Evolutionary conservation across 2,113 vertebrate genomes (phyloP).

Genomic region (Equus quagga): DNA sequence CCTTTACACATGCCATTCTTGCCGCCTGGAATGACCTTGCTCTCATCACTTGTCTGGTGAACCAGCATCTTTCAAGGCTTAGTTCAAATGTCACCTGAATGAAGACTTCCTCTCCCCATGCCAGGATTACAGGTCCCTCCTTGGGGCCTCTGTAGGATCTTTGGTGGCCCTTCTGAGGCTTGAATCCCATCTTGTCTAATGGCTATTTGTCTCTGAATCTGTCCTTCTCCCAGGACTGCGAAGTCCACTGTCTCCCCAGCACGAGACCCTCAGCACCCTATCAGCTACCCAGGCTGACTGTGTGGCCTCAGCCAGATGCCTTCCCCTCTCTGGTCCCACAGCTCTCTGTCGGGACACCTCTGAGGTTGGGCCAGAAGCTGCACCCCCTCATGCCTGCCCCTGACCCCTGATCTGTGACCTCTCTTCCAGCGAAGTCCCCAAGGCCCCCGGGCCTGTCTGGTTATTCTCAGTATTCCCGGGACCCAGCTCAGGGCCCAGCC

Average conservation of each 20-base stretch:
- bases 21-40: neutral
- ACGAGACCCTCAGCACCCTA: neutral
- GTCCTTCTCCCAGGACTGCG: neutral
- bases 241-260: neutral
- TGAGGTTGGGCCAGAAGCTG: neutral
- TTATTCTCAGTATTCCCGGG: neutral
- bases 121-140: neutral
- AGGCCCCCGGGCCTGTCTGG: neutral
- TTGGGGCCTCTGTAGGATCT: neutral
- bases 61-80: slow-evolving; percentile 12
- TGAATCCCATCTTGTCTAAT: neutral
- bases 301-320: neutral
- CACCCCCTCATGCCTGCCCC: neutral
- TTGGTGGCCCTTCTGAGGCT: neutral
- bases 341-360: neutral
- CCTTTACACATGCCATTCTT: slow-evolving; percentile 23
- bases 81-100: neutral
- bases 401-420: slow-evolving; percentile 69
- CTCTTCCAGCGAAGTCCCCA: slow-evolving; percentile 85
- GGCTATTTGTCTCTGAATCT: neutral
- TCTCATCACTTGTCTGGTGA: neutral
- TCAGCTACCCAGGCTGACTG: neutral
- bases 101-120: neutral
- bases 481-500: neutral
- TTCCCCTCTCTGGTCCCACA: neutral